Percentiles rank a stretch among this genome's conserved stretches.
These are phyloP conservation scores for Hyposoter dolosus DNA, from an alignment of 2,888 invertebrate genomes.

Conservation along the genomic window DNA sequence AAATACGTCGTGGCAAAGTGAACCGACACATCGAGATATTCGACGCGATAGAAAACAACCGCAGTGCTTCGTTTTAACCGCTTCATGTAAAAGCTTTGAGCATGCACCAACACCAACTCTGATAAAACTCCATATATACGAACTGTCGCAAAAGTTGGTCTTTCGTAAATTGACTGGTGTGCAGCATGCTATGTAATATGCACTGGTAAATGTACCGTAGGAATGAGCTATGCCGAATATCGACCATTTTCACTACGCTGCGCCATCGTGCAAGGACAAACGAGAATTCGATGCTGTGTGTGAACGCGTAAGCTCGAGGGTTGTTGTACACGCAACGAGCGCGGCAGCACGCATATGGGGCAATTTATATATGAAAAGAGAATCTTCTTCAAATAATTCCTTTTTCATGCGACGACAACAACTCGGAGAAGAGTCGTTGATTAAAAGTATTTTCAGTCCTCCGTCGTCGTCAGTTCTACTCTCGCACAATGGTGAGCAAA, in stretches of 20 bases:
- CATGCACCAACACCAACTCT: conserved; percentile 30
- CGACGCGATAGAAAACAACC: conserved; percentile 39
- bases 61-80: neutral
- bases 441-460: neutral
- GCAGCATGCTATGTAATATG: conserved; percentile 41
- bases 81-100: conserved; percentile 11
- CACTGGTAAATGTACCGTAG: conserved; percentile 24
- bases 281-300: conserved; percentile 50
- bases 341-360: neutral
- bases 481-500: neutral
- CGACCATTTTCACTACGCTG: conserved; percentile 54
- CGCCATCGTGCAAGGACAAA: conserved; percentile 50
- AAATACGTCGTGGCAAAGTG: conserved; percentile 26
- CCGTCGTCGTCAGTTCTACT: neutral
- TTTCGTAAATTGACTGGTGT: conserved; percentile 24
- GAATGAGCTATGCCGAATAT: conserved; percentile 55
- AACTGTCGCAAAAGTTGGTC: conserved; percentile 10
- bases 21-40: conserved; percentile 33
- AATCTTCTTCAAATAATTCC: neutral
- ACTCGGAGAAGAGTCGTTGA: neutral
- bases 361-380: neutral
- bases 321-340: neutral
- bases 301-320: conserved; percentile 32
- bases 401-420: neutral
- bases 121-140: conserved; percentile 28